These are phyloP conservation scores for Ganaspis brasiliensis DNA, from an alignment of 2,888 invertebrate species.

Conservation along the genomic window DNA sequence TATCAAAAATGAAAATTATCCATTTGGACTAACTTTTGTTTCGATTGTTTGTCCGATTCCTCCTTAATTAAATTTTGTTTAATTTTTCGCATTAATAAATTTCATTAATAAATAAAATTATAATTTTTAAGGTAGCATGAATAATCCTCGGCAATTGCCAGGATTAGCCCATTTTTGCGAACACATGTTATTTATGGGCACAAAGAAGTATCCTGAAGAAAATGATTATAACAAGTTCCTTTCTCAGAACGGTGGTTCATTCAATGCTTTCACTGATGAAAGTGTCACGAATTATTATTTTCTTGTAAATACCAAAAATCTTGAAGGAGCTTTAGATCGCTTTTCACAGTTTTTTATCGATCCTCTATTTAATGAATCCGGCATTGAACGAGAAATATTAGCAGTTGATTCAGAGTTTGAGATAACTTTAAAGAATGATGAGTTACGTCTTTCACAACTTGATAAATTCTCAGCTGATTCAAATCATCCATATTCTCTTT, in stretches of 20 bases:
- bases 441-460: too few species aligned
- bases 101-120: too few species aligned
- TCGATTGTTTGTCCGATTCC: too few species aligned
- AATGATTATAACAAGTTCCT: conserved; percentile 96
- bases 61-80: too few species aligned
- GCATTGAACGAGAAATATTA: conserved; percentile 86
- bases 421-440: too few species aligned
- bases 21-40: too few species aligned
- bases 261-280: conserved; percentile 95
- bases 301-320: conserved; percentile 92
- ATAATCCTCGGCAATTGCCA: conserved; percentile 93
- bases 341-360: conserved; percentile 98
- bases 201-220: conserved; percentile 94
- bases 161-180: conserved; percentile 99
- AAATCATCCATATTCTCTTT: too few species aligned
- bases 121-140: conserved; percentile 86
- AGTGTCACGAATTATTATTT: conserved; percentile 98
- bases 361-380: conserved; percentile 95
- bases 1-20: too few species aligned
- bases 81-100: too few species aligned
- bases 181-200: conserved; percentile 99
- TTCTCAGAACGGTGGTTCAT: conserved; percentile 93
- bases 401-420: too few species aligned
- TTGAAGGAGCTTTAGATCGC: conserved; percentile 91
- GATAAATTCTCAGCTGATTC: too few species aligned